Base-by-base conservation (phyloP, 2,797 vertebrate species). In the Serranus cabrilla region DNA sequence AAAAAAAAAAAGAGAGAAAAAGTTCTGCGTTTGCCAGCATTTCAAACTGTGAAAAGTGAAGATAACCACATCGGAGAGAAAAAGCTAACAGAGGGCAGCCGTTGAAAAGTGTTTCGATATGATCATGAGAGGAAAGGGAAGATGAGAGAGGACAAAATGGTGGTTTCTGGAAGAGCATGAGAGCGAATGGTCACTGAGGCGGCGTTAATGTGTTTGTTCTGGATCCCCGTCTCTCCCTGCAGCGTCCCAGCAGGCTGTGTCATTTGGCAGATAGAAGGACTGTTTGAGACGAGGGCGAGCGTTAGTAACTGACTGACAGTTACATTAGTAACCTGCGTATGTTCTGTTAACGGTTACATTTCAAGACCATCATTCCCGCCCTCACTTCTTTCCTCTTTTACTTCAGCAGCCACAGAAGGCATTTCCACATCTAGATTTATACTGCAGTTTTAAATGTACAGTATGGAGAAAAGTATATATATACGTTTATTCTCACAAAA, bases 141-240 rank as follows among this genome's bases (percentile, higher is more conserved):
- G 60, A 77, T 40, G 64, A 76, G 76, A 71, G 31, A 40, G 65
- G 58, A 78, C 57, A 50, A 75, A 71, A 54, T 37, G 49, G 55
- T 60, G 65, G 49, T 71, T 83, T 59, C 31, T 71, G 78, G 73
- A 77, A 64, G 25, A 25, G 59, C 31, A 64, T 71, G 50, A 74
- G 55, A 81, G 74, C 23, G 59, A 67, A 80, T 20, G 63, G 67
- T 47, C 21, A 50, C 20, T 2, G 23, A 76, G 63, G 42, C 55
- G 2, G 75, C 20, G 55, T 73, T 81, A 83, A 87, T 89, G 81
- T 85, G 81, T 87, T 87, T 83, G 71, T 76, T 75, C 78, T 87
- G 84, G 87, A 87, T 52, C 55, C 3, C 20, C 1, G 17, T 58
- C 60, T 63, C 62, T 51, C 25, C 61, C 62, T 51, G 7, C 0